Evolutionary conservation across 2,797 vertebrate species (phyloP).

Genomic region (Gadopsis bispinosus): DNA sequence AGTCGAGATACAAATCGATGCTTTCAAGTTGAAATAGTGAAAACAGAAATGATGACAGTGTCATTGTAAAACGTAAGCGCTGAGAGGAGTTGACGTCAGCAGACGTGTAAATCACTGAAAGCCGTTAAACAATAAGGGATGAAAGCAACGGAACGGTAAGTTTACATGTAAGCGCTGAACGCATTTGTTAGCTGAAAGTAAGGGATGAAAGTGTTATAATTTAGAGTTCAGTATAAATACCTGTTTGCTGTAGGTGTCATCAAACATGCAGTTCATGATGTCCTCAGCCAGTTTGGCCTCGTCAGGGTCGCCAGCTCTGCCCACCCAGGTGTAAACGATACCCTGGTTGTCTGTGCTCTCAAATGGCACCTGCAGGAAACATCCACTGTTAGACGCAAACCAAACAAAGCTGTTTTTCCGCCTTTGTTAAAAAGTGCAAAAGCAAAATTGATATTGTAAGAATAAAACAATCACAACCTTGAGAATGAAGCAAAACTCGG

Average conservation of each 20-base stretch:
- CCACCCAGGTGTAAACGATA: slow-evolving; percentile 98
- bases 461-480: slow-evolving; percentile 85
- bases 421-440: not conserved
- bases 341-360: slow-evolving; percentile 99
- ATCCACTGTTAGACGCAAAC: not conserved
- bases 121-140: too few relatives aligned
- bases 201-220: not conserved
- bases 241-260: slow-evolving; percentile 98
- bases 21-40: too few relatives aligned
- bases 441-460: not conserved
- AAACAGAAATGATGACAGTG: too few relatives aligned
- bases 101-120: too few relatives aligned
- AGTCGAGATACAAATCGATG: too few relatives aligned
- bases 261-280: slow-evolving; percentile 98
- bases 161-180: too few relatives aligned
- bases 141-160: too few relatives aligned
- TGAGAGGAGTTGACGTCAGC: too few relatives aligned
- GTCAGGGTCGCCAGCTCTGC: slow-evolving; percentile 93
- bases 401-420: not conserved
- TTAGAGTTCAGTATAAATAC: slow-evolving; percentile 64
- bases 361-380: slow-evolving; percentile 91
- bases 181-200: too few relatives aligned
- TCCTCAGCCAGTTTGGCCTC: slow-evolving; percentile 97
- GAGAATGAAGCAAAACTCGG: slow-evolving; percentile 97
- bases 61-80: too few relatives aligned